Conservation (phyloP, 2,113 vertebrate species). For the Siphamia tubifer region DNA sequence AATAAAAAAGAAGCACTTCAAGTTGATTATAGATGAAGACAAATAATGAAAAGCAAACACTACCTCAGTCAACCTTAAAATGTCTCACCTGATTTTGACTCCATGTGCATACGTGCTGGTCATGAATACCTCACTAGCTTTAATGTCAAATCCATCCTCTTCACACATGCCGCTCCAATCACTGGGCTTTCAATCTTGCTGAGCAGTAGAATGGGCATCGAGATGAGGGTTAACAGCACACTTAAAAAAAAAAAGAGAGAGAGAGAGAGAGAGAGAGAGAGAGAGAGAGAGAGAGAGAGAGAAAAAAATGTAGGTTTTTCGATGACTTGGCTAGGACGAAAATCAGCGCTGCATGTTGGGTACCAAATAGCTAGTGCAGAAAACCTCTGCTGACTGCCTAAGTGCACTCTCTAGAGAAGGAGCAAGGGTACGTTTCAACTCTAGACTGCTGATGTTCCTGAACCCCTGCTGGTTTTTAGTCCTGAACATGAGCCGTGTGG, state of each 20-base stretch:
- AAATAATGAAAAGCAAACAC: background rate
- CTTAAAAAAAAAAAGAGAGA: constrained; percentile 1
- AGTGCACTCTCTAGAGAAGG: constrained; percentile 24
- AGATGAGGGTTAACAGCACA: constrained; percentile 11
- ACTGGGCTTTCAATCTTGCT: constrained; percentile 61
- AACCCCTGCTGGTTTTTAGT: constrained; percentile 24
- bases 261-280: no score
- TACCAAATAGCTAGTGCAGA: constrained; percentile 10
- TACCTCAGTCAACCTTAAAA: background rate
- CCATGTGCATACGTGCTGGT: constrained; percentile 35
- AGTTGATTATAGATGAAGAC: constrained; percentile 18
- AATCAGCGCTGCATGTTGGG: constrained; percentile 6
- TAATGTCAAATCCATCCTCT: constrained; percentile 35
- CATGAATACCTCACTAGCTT: constrained; percentile 50
- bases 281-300: no score
- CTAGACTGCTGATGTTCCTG: constrained; percentile 33
- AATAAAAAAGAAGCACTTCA: background rate
- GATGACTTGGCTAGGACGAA: constrained; percentile 37
- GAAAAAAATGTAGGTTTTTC: background rate
- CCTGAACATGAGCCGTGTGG: constrained; percentile 29
- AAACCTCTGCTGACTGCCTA: constrained; percentile 15
- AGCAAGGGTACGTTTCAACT: constrained; percentile 26
- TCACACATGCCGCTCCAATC: constrained; percentile 62
- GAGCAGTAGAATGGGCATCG: constrained; percentile 27
- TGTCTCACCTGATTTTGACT: constrained; percentile 17